A percentile compares a stretch with the other conserved stretches of the same genome.
Conservation (phyloP, 2,797 vertebrate species). For the Bothrops alternatus region DNA sequence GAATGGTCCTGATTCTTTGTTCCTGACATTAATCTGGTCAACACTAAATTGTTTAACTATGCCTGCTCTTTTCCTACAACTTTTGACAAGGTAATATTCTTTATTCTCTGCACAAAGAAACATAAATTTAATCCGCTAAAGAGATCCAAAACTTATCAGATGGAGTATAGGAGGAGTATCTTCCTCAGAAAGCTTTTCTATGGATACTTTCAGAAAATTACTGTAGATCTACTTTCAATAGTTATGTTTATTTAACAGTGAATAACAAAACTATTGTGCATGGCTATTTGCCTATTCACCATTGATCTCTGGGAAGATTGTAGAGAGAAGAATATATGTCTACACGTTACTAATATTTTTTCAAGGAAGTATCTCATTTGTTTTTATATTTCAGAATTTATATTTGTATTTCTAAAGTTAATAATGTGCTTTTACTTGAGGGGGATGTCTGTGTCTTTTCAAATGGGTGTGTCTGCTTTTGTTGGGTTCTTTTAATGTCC, state of each 20-base stretch:
- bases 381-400: not conserved
- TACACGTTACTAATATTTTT: not conserved
- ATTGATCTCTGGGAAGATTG: not conserved
- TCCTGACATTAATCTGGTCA: not conserved
- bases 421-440: conserved; percentile 35
- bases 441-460: not conserved
- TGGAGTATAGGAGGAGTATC: not conserved
- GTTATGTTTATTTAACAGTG: not conserved
- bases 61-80: not conserved
- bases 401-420: conserved; percentile 14
- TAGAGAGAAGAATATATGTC: conserved; percentile 5
- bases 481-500: not conserved
- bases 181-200: not conserved
- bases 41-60: not conserved
- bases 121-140: not conserved
- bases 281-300: not conserved
- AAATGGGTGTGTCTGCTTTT: conserved; percentile 1
- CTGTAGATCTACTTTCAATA: not conserved
- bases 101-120: not conserved
- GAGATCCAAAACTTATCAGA: not conserved
- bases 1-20: not conserved
- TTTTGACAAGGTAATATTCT: not conserved
- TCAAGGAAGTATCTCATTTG: not conserved
- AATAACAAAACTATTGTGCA: not conserved
- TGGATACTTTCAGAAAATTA: not conserved